Evolutionary conservation across 2,797 vertebrate genomes (phyloP), one percentile per base, ranked within the genome.

Genomic region (Schizopygopsis pylzovi): DNA sequence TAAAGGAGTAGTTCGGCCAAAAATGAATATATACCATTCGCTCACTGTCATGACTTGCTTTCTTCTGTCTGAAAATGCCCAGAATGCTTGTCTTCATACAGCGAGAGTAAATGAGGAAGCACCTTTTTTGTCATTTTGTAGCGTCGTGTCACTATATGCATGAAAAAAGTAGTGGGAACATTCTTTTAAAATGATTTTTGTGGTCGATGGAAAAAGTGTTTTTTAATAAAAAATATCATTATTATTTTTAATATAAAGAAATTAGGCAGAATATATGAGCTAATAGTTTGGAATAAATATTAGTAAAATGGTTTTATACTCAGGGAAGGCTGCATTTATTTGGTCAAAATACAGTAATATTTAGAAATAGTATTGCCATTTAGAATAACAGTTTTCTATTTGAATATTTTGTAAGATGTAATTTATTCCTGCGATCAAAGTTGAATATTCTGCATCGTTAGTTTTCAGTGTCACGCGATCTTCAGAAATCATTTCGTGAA

Each of bases 11-110:
- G 70, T 22, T 65, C 15, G 9, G 28, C 45, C 11, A 54, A 18
- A 79, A 79, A 78, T 78, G 1, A 61, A 41, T 43, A 25, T 79
- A 79, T 61, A 41, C 76, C 76, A 20, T 80, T 65, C 28, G 41
- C 78, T 63, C 59, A 20, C n/a, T 63, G 39, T 1, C 2, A 39
- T 43, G 16, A 49, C 16, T 18, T 28, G 0, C 15, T 52, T 75
- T 52, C 12, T 43, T 79, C 39, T 39, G 33, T 37, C 13, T 15
- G 6, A 37, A 22, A 63, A 76, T 15, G 22, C 7, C 20, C 11
- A 22, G 16, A 12, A 6, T 45, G 41, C n/a, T 47, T 25, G 41
- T 9, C 39, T 47, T 72, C 22, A 72, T 47, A 25, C 22, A 16
- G 6, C 0, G 6, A 25, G 13, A n/a, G 20, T 43, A 71, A 7